Base-by-base conservation (phyloP, 2,113 vertebrate species). In the Rallus limicola region DNA sequence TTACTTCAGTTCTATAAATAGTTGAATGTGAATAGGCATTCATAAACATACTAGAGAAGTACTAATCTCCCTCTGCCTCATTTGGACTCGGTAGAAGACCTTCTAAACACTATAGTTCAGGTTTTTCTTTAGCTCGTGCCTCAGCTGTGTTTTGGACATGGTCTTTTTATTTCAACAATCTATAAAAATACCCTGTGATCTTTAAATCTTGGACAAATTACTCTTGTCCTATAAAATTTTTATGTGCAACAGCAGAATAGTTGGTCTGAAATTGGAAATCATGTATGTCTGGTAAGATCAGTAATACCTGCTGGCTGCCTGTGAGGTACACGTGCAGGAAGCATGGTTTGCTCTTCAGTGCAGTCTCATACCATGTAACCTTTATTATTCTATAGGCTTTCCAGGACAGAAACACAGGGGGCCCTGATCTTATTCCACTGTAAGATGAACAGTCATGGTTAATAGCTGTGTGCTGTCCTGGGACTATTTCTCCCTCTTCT, bases 311-410 rank as follows among this genome's bases (percentile, higher is more conserved):
- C 34, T 40, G 48, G n/a, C 20, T 70, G 74, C n/a, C 29, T 59
- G 11, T 18, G 25, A 42, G 44, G 26, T 26, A 17, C 8, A 29
- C 8, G 8, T 16, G 42, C 26, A 42, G 48, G 42, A 82, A 36
- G 10, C 21, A 60, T 16, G 28, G 24, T 60, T 92, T 65, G 28
- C 28, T 82, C 28, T 25, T 59, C 58, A 29, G 18, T 29, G 26
- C 13, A 40, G 15, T 36, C 36, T 70, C 1, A 2, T 33, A 36
- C 36, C 1, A 0, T 10, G 16, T 19, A 59, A 75, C 13, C 58
- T 68, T 46, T 48, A 42, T n/a, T 53, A 68, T 13, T 88, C 10
- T 34, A 28, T 42, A 18, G 20, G 3, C 3, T 50, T 77, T 72
- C 40, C 40, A 60, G 19, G 33, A 38, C 59, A 74, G 36, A 84